Evolutionary conservation across 2,113 vertebrate genomes (phyloP).

Genomic region (Pagrus major): DNA sequence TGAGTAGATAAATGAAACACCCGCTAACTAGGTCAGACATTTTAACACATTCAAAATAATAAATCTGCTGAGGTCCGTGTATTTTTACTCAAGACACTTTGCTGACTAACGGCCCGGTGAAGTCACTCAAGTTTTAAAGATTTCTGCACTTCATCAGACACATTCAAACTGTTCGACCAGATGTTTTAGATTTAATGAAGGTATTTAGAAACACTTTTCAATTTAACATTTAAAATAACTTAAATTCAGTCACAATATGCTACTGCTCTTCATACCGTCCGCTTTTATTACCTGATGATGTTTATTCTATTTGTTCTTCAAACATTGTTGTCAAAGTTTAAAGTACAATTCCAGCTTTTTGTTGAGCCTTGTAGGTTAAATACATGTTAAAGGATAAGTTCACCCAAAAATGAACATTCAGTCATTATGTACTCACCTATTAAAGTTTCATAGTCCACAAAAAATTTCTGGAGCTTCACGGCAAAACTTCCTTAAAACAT

Average conservation of each 20-base stretch:
- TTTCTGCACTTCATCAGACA: not conserved
- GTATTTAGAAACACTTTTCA: not conserved
- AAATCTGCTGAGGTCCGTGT: slow-evolving; percentile 51
- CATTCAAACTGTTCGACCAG: not conserved
- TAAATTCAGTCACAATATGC: too few species aligned
- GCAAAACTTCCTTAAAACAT: too few species aligned
- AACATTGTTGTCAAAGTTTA: not conserved
- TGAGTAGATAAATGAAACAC: slow-evolving; percentile 69
- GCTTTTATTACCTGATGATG: not conserved
- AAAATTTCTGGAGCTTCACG: too few species aligned
- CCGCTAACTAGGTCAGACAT: slow-evolving; percentile 71
- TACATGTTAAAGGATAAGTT: too few species aligned
- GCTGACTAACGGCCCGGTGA: not conserved
- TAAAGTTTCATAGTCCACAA: too few species aligned
- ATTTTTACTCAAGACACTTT: slow-evolving; percentile 46
- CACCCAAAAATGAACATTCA: too few species aligned
- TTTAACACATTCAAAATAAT: slow-evolving; percentile 74
- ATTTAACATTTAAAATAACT: not conserved
- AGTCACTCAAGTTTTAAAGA: not conserved
- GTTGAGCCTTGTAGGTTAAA: too few species aligned
- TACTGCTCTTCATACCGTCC: not conserved
- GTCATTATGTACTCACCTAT: too few species aligned
- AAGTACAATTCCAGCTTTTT: not conserved
- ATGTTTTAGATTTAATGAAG: not conserved
- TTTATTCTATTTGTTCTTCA: not conserved